Percentiles rank a stretch among this genome's conserved stretches.
Conservation (phyloP, 2,888 invertebrate species). For the Schizotus pectinicornis region DNA sequence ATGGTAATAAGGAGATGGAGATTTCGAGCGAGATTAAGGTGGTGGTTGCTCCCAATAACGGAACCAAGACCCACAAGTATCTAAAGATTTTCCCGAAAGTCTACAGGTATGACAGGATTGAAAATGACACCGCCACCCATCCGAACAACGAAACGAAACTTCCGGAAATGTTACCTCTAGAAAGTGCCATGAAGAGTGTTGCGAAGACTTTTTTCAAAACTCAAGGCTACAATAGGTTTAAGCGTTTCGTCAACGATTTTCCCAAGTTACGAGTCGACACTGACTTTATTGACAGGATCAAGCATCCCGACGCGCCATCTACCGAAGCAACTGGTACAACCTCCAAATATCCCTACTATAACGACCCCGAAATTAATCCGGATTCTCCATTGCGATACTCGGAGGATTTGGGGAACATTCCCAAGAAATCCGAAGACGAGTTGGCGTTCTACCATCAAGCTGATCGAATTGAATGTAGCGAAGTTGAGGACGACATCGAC, state of each 20-base stretch:
- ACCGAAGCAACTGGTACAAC: neutral
- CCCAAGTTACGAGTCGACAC: slow-evolving; percentile 44
- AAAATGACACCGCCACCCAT: neutral
- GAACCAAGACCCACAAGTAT: slow-evolving; percentile 43
- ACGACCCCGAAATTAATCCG: slow-evolving; percentile 55
- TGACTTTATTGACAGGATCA: slow-evolving; percentile 45
- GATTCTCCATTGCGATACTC: slow-evolving; percentile 72
- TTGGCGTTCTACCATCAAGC: slow-evolving; percentile 74
- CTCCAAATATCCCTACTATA: slow-evolving; percentile 73
- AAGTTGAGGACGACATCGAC: slow-evolving; percentile 63
- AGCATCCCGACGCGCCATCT: slow-evolving; percentile 35
- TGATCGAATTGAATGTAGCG: slow-evolving; percentile 61
- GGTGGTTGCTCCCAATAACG: slow-evolving; percentile 43
- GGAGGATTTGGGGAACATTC: slow-evolving; percentile 67
- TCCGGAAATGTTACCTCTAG: slow-evolving; percentile 1
- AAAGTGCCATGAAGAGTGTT: neutral
- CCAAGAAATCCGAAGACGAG: slow-evolving; percentile 68
- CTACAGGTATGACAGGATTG: slow-evolving; percentile 18
- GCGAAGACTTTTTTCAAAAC: neutral
- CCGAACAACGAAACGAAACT: slow-evolving; percentile 1
- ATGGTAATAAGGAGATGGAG: slow-evolving; percentile 42
- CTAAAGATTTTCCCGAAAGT: slow-evolving; percentile 48
- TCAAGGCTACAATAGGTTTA: slow-evolving; percentile 2
- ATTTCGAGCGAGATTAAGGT: slow-evolving; percentile 50
- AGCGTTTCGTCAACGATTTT: slow-evolving; percentile 40